Base-by-base conservation (phyloP, 2,113 vertebrate genomes). In the Psephotus haematonotus region DNA sequence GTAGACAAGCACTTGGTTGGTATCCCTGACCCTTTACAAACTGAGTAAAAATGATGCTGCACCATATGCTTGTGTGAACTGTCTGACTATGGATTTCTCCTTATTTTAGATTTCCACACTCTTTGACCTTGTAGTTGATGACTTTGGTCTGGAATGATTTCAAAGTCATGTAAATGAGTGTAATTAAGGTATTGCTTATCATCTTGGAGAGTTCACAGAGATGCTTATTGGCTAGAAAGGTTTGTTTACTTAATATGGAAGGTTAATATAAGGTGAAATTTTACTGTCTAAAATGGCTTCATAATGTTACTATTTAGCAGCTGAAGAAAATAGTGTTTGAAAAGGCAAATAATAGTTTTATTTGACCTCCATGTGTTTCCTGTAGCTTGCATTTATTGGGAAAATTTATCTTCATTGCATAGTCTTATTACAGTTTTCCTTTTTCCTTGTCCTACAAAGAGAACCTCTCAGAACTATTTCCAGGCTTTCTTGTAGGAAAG, bases 161-260 rank as follows among this genome's bases (percentile, higher is more conserved):
- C 98, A 98, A 97, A 98, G 98, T 98, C 98, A 98, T 98, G 98
- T 98, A 98, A 99, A 98, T 99, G 98, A 98, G 98, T 98, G 97
- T 98, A 98, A 98, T 98, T 98, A 98, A 98, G 97, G 97, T 98
- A 98, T 97, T 98, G 98, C 98, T 98, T 98, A 98, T 98, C 98
- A 97, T 98, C 97, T 92, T 91, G n/a, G 97, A 97, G 94, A 96
- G 97, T 98, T 98, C 96, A 97, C 95, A 97, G 97, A 97, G 98
- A 98, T 98, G 97, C 98, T 98, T 98, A 98, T 98, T 97, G 96
- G 97, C 95, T 97, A 97, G 98, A 98, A 98, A 98, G 95, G 93
- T 98, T 97, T 97, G 97, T 98, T 98, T 98, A 97, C 97, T 97
- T 97, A 97, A 93, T 98, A 93, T 92, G 69, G 93, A 98, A 98